Base-by-base conservation (phyloP, 1,140 invertebrate genomes). In the Temnothorax nylanderi region DNA sequence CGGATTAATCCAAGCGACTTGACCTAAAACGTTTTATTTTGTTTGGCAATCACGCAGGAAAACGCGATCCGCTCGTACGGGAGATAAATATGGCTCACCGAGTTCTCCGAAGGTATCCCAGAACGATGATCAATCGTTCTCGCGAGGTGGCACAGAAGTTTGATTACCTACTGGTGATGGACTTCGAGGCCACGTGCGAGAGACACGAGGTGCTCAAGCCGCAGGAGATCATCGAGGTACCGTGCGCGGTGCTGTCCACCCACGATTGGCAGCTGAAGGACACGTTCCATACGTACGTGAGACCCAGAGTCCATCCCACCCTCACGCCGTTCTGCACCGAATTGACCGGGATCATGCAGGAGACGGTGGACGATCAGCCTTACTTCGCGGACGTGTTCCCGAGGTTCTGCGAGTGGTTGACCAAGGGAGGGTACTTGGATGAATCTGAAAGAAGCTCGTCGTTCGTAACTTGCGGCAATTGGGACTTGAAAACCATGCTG, bases 191-290 rank as follows among this genome's bases (percentile, higher is more conserved):
- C 49, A 97, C 97, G 0, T 97, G 96, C 92, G 93, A 96, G 7
- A 87, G 92, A 37, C 6, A 87, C 26, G 21, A 56, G 2, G 58
- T 82, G 8, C 69, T 94, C 18, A 49, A 87, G 18, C 94, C 93
- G 16, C 95, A 97, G 95, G 97, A 97, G 94, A 97, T 97, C 16
- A 97, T 97, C 67, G 97, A 97, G 93, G 96, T 97, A 91, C 97
- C 97, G 3, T 96, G 96, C 65, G 84, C 97, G 3, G 96, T 96
- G 84, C 81, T 97, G 1, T 96, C 96, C 87, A 94, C 95, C 0
- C 90, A 91, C 60, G 96, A 95, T 71, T 96, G 96, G 93, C 51
- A 96, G 86, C 88, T 96, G 18, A 96, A 96, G 80, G 93, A 96
- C 51, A 87, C 87, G 26, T 97, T 97, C 93, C 97, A 97, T 87